These are phyloP conservation scores for Andrena bicolor DNA, from an alignment of 2,888 invertebrate species.

Conservation along the genomic window DNA sequence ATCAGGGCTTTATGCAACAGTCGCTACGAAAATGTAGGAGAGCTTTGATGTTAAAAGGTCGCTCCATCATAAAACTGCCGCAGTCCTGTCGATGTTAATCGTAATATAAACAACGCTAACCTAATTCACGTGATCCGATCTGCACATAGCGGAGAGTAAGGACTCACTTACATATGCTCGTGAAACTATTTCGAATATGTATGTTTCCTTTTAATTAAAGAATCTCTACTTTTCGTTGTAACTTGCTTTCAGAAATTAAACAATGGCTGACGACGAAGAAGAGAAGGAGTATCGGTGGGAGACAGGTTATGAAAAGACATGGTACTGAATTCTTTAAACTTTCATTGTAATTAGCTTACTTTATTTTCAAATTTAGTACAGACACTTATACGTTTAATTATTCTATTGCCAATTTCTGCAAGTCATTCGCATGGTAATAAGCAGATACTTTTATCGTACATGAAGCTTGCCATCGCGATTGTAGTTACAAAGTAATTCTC, in stretches of 20 bases:
- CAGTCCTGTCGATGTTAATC: background rate
- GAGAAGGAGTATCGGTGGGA: slow-evolving; percentile 98
- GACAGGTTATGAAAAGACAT: slow-evolving; percentile 97
- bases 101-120: slow-evolving; percentile 63
- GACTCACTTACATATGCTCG: background rate
- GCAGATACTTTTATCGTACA: background rate
- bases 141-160: slow-evolving; percentile 2
- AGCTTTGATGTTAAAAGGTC: background rate
- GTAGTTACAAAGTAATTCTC: background rate
- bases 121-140: slow-evolving; percentile 27
- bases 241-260: slow-evolving; percentile 89
- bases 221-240: slow-evolving; percentile 1
- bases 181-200: background rate
- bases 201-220: slow-evolving; percentile 6
- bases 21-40: background rate
- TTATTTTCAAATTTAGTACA: background rate
- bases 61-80: background rate
- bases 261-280: slow-evolving; percentile 91
- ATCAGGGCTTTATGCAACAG: background rate
- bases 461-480: background rate
- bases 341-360: background rate
- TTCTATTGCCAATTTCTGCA: background rate
- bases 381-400: background rate
- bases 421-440: background rate
- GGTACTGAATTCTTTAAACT: slow-evolving; percentile 86